These are phyloP conservation scores for Xenopus tropicalis DNA, from an alignment of 2,113 vertebrate genomes.

Conservation along the genomic window DNA sequence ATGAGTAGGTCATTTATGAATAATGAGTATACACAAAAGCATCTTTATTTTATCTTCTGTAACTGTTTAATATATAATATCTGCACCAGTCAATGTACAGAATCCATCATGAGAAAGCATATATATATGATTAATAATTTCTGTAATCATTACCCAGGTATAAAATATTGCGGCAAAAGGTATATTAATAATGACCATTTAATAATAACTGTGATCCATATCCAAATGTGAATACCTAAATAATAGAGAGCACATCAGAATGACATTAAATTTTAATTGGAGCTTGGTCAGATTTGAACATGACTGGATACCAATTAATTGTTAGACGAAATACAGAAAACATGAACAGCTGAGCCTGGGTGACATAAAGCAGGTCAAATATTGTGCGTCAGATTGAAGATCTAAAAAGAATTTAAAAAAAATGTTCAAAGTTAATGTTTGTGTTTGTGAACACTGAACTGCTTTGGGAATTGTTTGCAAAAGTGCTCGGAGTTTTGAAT, in stretches of 20 bases:
- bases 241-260: constrained; percentile 21
- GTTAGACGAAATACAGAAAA: constrained; percentile 8
- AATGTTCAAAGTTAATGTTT: constrained; percentile 17
- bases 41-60: no score
- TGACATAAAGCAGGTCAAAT: constrained; percentile 36
- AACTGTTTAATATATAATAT: no score
- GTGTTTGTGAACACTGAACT: constrained; percentile 7
- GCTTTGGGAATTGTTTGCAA: constrained; percentile 4
- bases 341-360: constrained; percentile 18
- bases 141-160: no score
- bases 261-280: constrained; percentile 42
- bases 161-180: no score
- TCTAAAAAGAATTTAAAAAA: constrained; percentile 20
- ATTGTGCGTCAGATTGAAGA: constrained; percentile 9
- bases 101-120: no score
- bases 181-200: no score
- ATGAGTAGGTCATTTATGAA: no score
- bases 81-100: no score
- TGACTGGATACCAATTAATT: constrained; percentile 40
- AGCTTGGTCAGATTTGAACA: constrained; percentile 29
- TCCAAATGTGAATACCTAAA: constrained; percentile 24
- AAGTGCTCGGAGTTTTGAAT: neutral
- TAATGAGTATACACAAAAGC: no score
- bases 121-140: no score
- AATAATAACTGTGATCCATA: neutral